Conservation (phyloP, 2,797 vertebrate genomes). For the Lophius americanus region DNA sequence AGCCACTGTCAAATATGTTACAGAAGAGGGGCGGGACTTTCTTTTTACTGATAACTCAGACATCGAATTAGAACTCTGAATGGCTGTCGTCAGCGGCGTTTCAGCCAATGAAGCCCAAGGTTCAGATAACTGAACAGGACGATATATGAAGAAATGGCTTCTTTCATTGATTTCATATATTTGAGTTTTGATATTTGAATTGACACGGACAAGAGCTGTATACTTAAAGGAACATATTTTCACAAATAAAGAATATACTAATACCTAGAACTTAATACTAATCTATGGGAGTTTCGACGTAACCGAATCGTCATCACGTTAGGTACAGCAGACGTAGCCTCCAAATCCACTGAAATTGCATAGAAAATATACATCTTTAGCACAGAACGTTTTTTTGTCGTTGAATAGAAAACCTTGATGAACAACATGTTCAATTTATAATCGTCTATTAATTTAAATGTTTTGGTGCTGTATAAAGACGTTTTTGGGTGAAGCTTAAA, state of each 20-base stretch:
- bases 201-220: not conserved
- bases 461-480: too few relatives aligned
- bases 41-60: not conserved
- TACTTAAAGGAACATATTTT: not conserved
- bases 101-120: slow-evolving; percentile 29
- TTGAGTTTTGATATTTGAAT: rapidly evolving
- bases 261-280: too few relatives aligned
- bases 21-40: slow-evolving; percentile 21
- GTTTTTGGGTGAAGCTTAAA: too few relatives aligned
- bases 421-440: too few relatives aligned
- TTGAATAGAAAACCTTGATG: too few relatives aligned
- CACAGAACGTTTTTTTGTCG: too few relatives aligned
- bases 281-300: too few relatives aligned
- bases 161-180: not conserved
- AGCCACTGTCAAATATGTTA: slow-evolving; percentile 56
- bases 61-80: slow-evolving; percentile 9
- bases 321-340: not conserved
- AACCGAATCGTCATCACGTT: slow-evolving; percentile 9
- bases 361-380: too few relatives aligned
- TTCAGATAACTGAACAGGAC: not conserved
- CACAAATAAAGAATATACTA: not conserved
- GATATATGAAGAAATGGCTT: not conserved
- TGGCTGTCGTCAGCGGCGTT: rapidly evolving
- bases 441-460: too few relatives aligned
- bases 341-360: not conserved